Evolutionary conservation across 2,888 invertebrate species (phyloP).

Genomic region (Gymnoscelis rufifasciata): DNA sequence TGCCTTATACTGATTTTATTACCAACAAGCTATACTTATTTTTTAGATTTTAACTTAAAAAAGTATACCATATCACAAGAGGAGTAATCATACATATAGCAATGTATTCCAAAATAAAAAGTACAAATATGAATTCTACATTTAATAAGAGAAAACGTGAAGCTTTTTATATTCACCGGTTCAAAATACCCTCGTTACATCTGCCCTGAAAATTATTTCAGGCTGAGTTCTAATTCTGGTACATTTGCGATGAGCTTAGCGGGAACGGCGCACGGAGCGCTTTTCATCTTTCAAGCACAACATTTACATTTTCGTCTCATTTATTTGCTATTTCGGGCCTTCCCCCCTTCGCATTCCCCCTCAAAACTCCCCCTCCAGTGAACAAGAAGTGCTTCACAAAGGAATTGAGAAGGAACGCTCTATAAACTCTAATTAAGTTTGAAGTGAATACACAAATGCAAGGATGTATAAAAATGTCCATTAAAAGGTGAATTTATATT

Average conservation of each 20-base stretch:
- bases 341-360: slow-evolving; percentile 41
- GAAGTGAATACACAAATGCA: slow-evolving; percentile 75
- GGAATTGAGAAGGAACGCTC: slow-evolving; percentile 78
- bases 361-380: slow-evolving; percentile 60
- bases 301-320: slow-evolving; percentile 80
- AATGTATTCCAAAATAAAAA: too few relatives aligned
- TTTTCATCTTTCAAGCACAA: slow-evolving; percentile 79
- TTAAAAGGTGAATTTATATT: slow-evolving; percentile 56
- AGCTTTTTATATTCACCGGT: slow-evolving; percentile 41
- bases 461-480: slow-evolving; percentile 67
- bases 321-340: slow-evolving; percentile 78
- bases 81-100: too few relatives aligned
- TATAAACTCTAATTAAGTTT: slow-evolving; percentile 79
- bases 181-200: slow-evolving; percentile 47
- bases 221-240: slow-evolving; percentile 73
- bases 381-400: slow-evolving; percentile 76
- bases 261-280: slow-evolving; percentile 71
- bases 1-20: too few relatives aligned
- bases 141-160: slow-evolving; percentile 40
- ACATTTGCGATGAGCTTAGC: slow-evolving; percentile 78
- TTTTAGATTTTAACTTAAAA: too few relatives aligned
- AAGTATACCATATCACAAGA: too few relatives aligned
- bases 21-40: too few relatives aligned
- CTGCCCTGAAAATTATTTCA: slow-evolving; percentile 73
- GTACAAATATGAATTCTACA: too few relatives aligned